Evolutionary conservation across 2,888 invertebrate species (phyloP).

Genomic region (Rotaria magnacalcarata): DNA sequence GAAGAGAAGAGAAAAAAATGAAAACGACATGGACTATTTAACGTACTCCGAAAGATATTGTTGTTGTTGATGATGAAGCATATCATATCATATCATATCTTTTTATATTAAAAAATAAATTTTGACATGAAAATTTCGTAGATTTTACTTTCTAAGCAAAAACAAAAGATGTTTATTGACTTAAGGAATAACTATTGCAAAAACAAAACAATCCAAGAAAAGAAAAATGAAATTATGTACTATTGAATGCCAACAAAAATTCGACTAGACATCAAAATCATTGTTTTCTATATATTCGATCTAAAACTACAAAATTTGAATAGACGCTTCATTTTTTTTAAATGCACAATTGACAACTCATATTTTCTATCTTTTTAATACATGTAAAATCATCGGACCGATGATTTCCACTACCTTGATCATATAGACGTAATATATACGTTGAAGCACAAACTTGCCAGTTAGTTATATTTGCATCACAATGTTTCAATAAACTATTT

Average conservation of each 20-base stretch:
- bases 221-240: no score
- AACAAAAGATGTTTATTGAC: background rate
- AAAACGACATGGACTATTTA: background rate
- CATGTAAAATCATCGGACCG: background rate
- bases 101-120: background rate
- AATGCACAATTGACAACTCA: no score
- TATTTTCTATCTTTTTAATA: background rate
- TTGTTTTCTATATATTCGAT: no score
- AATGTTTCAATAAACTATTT: no score
- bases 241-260: no score
- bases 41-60: background rate
- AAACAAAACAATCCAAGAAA: no score
- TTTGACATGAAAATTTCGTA: background rate
- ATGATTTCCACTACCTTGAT: background rate
- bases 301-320: background rate
- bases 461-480: no score
- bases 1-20: background rate
- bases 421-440: background rate
- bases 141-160: background rate
- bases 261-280: no score
- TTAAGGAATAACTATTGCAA: background rate
- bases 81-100: background rate
- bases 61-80: conserved; percentile 3
- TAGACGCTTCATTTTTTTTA: background rate
- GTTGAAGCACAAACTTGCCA: background rate